Evolutionary conservation across 2,797 vertebrate genomes (phyloP).

Genomic region (Coreius guichenoti): DNA sequence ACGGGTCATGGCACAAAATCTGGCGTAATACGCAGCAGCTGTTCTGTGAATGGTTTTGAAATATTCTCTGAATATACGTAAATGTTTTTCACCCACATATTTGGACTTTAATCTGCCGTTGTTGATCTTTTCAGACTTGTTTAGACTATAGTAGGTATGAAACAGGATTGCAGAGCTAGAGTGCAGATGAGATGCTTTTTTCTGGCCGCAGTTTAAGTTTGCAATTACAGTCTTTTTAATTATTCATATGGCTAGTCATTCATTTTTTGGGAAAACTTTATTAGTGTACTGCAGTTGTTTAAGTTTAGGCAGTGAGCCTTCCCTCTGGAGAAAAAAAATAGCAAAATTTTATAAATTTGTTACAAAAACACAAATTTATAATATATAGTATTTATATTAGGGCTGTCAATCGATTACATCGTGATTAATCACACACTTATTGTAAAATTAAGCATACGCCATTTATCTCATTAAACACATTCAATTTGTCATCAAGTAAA

Average conservation of each 20-base stretch:
- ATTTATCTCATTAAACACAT: no score
- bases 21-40: slow-evolving; percentile 57
- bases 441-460: no score
- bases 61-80: slow-evolving; percentile 39
- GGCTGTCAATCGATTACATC: no score
- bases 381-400: no score
- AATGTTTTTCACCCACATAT: slow-evolving; percentile 52
- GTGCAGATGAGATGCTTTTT: background rate
- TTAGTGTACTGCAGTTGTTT: background rate
- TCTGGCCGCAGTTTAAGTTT: background rate
- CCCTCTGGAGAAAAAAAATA: background rate
- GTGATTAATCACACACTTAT: no score
- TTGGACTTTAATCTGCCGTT: slow-evolving; percentile 48
- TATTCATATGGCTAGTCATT: slow-evolving; percentile 17
- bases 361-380: no score
- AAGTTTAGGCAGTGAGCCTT: background rate
- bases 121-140: slow-evolving; percentile 56
- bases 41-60: slow-evolving; percentile 58
- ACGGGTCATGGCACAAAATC: slow-evolving; percentile 45
- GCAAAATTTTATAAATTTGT: no score
- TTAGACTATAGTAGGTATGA: slow-evolving; percentile 55
- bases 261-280: slow-evolving; percentile 1
- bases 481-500: no score
- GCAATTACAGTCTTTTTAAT: slow-evolving; percentile 19
- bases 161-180: slow-evolving; percentile 22